These are phyloP conservation scores for Tachycineta bicolor DNA, from an alignment of 2,113 vertebrate species.

Conservation along the genomic window DNA sequence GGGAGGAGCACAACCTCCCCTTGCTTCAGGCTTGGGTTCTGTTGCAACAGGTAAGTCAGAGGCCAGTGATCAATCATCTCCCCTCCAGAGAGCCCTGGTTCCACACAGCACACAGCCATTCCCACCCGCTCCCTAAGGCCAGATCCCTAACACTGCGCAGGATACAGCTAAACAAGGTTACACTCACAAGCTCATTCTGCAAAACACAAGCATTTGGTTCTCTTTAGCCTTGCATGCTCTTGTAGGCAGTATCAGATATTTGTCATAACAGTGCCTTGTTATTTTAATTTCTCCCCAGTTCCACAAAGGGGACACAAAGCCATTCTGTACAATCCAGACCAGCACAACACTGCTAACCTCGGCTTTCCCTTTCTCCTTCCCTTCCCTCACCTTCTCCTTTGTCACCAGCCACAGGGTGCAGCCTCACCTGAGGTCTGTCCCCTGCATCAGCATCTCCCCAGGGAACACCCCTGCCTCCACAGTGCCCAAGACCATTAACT, in stretches of 20 bases:
- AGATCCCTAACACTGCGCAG: fast-evolving
- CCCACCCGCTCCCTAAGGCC: fast-evolving
- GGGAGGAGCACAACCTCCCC: background rate
- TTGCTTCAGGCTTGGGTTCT: background rate
- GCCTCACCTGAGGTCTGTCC: background rate
- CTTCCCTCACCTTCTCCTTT: background rate
- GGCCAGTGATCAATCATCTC: fast-evolving
- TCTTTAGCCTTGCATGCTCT: background rate
- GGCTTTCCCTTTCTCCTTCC: background rate
- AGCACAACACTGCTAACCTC: too few relatives aligned
- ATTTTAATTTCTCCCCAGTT: background rate
- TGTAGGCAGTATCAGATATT: background rate
- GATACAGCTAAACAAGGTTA: background rate
- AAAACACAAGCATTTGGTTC: background rate
- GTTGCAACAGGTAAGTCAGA: background rate
- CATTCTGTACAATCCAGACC: background rate
- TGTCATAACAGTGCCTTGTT: background rate
- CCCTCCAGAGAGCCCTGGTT: background rate
- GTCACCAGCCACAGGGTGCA: fast-evolving
- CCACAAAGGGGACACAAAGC: background rate
- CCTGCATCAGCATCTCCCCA: background rate
- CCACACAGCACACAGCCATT: background rate
- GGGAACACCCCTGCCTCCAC: background rate
- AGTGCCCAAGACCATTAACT: background rate
- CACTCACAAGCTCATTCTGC: background rate